Percentiles rank a stretch among this genome's conserved stretches.
These are phyloP conservation scores for Ispidina picta DNA, from an alignment of 2,797 vertebrate genomes.

Conservation along the genomic window DNA sequence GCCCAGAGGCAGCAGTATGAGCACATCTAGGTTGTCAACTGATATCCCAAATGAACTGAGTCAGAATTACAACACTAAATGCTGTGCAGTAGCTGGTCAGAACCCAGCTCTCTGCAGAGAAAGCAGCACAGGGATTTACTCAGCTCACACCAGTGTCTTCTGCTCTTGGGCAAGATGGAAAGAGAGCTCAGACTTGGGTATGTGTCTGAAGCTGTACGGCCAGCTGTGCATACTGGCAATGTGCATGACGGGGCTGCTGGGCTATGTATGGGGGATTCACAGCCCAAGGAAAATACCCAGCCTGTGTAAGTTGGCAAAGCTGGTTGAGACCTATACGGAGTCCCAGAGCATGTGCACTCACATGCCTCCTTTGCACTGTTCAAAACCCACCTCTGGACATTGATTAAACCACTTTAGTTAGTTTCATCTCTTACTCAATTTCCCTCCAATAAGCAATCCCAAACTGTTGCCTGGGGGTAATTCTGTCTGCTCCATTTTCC, in stretches of 20 bases:
- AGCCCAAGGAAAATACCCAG: neutral
- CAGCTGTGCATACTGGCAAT: fast-evolving
- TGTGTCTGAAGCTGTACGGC: neutral
- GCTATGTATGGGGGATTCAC: neutral
- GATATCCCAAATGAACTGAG: neutral
- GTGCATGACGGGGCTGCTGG: fast-evolving
- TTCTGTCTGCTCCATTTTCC: neutral
- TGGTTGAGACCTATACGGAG: neutral
- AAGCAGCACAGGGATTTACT: neutral
- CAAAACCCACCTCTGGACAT: slow-evolving; percentile 4
- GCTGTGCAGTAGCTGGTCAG: neutral
- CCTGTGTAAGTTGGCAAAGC: neutral
- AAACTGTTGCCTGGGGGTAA: slow-evolving; percentile 14
- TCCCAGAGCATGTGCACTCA: neutral
- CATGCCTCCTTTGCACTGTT: fast-evolving
- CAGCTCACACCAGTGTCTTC: neutral
- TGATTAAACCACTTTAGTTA: slow-evolving; percentile 15
- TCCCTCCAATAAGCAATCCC: slow-evolving; percentile 4
- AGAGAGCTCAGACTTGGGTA: neutral
- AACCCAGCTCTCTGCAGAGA: neutral
- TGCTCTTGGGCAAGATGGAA: neutral
- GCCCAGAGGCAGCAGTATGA: neutral
- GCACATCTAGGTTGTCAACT: neutral
- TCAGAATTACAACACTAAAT: neutral
- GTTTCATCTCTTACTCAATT: neutral